Evolutionary conservation across 2,797 vertebrate species (phyloP).

Genomic region (Botia almorhae): DNA sequence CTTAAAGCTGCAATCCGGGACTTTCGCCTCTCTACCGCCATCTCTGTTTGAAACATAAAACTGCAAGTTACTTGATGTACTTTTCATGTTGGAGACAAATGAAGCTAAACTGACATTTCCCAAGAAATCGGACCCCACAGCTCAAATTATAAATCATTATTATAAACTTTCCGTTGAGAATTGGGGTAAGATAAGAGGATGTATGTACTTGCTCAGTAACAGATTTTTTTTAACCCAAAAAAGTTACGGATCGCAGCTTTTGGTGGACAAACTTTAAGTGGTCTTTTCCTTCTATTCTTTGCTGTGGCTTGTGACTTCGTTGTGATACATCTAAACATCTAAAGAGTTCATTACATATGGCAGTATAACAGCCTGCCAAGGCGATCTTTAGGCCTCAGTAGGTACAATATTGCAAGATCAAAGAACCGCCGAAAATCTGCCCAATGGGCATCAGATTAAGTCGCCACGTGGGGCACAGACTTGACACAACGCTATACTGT

Average conservation of each 20-base stretch:
- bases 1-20: too few relatives aligned
- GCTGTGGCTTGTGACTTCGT: constrained; percentile 66
- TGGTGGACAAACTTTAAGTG: constrained; percentile 17
- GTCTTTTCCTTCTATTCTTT: constrained; percentile 61
- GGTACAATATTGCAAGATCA: constrained; percentile 55
- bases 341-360: constrained; percentile 57
- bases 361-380: constrained; percentile 75
- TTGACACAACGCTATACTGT: constrained; percentile 67
- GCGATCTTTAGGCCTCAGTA: constrained; percentile 67
- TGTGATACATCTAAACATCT: constrained; percentile 61
- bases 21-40: too few relatives aligned
- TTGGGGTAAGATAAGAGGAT: too few relatives aligned
- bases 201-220: too few relatives aligned
- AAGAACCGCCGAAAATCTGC: constrained; percentile 6
- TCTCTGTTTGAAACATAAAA: too few relatives aligned
- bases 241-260: not conserved
- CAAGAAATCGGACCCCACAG: too few relatives aligned
- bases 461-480: constrained; percentile 54
- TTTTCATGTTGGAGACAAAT: too few relatives aligned
- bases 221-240: too few relatives aligned
- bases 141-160: too few relatives aligned
- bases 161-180: too few relatives aligned
- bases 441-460: constrained; percentile 46
- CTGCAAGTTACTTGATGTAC: too few relatives aligned
- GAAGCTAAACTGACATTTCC: too few relatives aligned